A percentile compares a stretch with the other conserved stretches of the same genome.
phyloP scores from a whole-genome alignment of 1,140 invertebrate species.

The Mylabris phalerata region DNA sequence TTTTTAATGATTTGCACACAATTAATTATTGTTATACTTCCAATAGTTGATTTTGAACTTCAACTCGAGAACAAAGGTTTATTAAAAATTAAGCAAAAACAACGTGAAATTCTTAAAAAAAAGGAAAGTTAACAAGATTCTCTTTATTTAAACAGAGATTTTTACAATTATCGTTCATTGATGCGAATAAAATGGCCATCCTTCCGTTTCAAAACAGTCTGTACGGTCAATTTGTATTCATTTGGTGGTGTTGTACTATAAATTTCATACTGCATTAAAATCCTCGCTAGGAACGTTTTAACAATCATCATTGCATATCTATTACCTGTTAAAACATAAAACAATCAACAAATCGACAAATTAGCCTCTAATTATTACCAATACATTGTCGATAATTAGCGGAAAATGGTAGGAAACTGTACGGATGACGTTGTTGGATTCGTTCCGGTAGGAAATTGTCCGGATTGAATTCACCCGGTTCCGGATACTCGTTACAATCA shows the following conservation, averaged over 20 bases:
- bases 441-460: slow-evolving; percentile 48
- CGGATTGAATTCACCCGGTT: slow-evolving; percentile 52
- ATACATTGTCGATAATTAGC: background rate
- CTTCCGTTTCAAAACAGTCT: slow-evolving; percentile 44
- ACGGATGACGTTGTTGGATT: slow-evolving; percentile 21
- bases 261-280: too few species aligned
- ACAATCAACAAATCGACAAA: too few species aligned
- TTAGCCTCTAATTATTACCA: background rate
- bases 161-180: too few species aligned
- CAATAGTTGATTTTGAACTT: too few species aligned
- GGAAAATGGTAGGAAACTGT: slow-evolving; percentile 19
- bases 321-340: slow-evolving; percentile 41
- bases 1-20: too few species aligned
- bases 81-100: too few species aligned
- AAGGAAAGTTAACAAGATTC: too few species aligned
- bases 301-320: slow-evolving; percentile 60
- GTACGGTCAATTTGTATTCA: slow-evolving; percentile 32
- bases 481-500: slow-evolving; percentile 51
- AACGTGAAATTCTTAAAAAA: too few species aligned
- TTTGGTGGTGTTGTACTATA: slow-evolving; percentile 49
- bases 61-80: too few species aligned
- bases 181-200: slow-evolving; percentile 42
- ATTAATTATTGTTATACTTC: too few species aligned
- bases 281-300: slow-evolving; percentile 45
- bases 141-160: too few species aligned